Evolutionary conservation across 2,888 invertebrate species (phyloP).

Genomic region (Apotomis capreana): DNA sequence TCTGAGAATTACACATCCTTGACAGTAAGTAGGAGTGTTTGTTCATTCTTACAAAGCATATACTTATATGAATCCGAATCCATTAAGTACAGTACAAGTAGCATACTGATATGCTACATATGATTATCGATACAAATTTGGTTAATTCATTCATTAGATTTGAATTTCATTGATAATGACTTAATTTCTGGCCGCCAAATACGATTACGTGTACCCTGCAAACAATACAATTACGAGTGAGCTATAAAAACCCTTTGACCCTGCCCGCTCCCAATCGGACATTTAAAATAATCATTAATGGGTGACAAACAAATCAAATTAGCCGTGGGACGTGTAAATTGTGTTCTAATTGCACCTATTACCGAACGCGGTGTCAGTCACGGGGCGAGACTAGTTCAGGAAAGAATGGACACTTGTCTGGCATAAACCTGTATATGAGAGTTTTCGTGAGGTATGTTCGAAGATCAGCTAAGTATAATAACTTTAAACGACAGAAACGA

Average conservation of each 20-base stretch:
- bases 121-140: too few species aligned
- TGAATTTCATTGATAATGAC: not conserved
- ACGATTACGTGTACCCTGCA: not conserved
- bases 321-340: slow-evolving; percentile 68
- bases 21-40: too few species aligned
- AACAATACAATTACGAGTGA: slow-evolving; percentile 10
- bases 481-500: too few species aligned
- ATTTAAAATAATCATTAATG: slow-evolving; percentile 68
- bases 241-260: slow-evolving; percentile 13
- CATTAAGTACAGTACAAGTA: too few species aligned
- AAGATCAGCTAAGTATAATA: too few species aligned
- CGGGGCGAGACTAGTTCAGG: slow-evolving; percentile 36
- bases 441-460: too few species aligned
- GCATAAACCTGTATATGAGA: too few species aligned
- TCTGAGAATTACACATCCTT: too few species aligned
- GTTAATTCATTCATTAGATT: too few species aligned
- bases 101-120: too few species aligned
- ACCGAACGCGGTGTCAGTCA: slow-evolving; percentile 51
- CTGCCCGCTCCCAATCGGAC: slow-evolving; percentile 50
- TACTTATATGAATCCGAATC: too few species aligned
- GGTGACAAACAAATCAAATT: slow-evolving; percentile 76
- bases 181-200: not conserved
- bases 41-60: too few species aligned
- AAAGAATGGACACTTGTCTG: not conserved
- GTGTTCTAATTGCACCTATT: slow-evolving; percentile 70